A percentile compares a stretch with the other conserved stretches of the same genome.
These are phyloP conservation scores for Synergus japonicus DNA, from an alignment of 2,888 invertebrate genomes.

Conservation along the genomic window DNA sequence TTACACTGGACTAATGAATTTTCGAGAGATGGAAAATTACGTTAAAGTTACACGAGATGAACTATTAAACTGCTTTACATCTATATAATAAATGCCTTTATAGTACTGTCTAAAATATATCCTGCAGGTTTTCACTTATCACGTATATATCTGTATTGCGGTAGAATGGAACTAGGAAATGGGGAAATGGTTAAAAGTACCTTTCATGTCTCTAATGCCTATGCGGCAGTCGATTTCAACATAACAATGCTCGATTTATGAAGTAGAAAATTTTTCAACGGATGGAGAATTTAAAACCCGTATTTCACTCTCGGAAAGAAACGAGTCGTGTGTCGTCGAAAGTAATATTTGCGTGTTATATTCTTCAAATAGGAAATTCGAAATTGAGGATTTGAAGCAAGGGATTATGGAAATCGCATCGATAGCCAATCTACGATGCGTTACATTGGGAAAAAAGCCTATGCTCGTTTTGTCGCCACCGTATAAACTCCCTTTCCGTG, in stretches of 20 bases:
- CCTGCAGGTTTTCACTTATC: neutral
- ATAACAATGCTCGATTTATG: conserved; percentile 8
- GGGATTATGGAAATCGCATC: neutral
- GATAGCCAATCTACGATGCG: neutral
- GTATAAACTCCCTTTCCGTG: neutral
- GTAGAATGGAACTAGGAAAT: neutral
- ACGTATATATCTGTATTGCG: neutral
- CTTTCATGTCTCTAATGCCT: neutral
- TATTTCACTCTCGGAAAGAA: neutral
- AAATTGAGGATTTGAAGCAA: neutral
- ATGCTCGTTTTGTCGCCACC: neutral
- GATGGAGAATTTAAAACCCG: neutral
- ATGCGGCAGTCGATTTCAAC: neutral
- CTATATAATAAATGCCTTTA: neutral
- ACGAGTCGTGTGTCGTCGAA: neutral
- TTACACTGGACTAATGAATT: conserved; percentile 37
- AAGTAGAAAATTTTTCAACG: neutral
- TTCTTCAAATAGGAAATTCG: neutral
- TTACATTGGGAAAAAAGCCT: neutral
- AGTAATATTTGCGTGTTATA: neutral
- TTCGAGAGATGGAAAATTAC: conserved; percentile 34
- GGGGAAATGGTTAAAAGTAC: conserved; percentile 2
- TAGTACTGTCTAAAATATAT: neutral
- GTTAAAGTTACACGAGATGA: conserved; percentile 29
- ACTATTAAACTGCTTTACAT: conserved; percentile 7